Evolutionary conservation across 2,888 invertebrate species (phyloP), one percentile per base, ranked within the genome.

Genomic region (Nebria brevicollis): DNA sequence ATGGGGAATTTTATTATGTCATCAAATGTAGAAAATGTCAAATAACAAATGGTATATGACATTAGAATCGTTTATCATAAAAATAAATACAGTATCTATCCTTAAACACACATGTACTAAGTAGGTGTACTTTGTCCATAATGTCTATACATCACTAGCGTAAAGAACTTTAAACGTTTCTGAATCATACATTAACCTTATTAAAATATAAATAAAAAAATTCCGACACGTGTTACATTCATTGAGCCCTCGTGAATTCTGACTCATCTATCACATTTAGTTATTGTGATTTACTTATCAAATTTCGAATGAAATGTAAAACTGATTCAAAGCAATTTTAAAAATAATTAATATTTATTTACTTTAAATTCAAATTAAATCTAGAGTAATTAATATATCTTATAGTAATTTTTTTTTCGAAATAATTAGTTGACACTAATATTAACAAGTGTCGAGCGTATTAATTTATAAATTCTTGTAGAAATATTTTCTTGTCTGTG

Each of bases 181-280:
- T 34, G 25, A 70, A 70, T 70, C 70, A 70, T 6, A 15, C 66
- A 66, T 66, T 70, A 70, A 70, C 70, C 70, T 70, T 34, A 70
- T 70, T 70, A 70, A 70, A 11, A 70, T 26, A 15, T 25, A 54
- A 54, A n/a, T n/a, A n/a, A 43, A 43, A 54, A 54, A 54, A 54
- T 70, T 70, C 20, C 70, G 0, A 34, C 70, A 70, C 70, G 70
- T 70, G 70, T 13, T 70, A 70, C 70, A 34, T 70, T 15, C 13
- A 26, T 70, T 7, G 54, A 7, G 54, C 54, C 54, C 34, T 34
- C 54, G 54, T 54, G 54, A 54, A 8, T 54, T 34, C 2, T 54
- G 54, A 54, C 54, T 8, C 54, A 54, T 54, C 13, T 13, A 54
- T 6, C 54, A 54, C 54, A 8, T 11, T 13, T 54, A 54, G 3